These are phyloP conservation scores for Stegastes partitus DNA, from an alignment of 2,113 vertebrate species.

Conservation along the genomic window DNA sequence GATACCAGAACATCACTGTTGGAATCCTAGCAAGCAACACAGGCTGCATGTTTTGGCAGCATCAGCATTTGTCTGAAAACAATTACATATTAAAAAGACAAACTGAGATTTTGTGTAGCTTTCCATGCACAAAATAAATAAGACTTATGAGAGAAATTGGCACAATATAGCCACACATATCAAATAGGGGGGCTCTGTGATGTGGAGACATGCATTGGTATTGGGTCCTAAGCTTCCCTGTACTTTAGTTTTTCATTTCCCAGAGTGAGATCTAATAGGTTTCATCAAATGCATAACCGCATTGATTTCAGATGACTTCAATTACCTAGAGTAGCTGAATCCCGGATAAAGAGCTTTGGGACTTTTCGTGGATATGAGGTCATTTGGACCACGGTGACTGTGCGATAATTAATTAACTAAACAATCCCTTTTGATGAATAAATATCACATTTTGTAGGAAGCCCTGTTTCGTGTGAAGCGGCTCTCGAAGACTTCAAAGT, in stretches of 20 bases:
- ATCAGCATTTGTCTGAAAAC: neutral
- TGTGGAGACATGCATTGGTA: constrained; percentile 5
- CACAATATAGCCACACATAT: neutral
- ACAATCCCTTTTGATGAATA: constrained; percentile 17
- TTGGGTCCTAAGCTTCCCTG: constrained; percentile 13
- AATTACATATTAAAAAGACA: neutral
- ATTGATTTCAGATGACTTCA: constrained; percentile 37
- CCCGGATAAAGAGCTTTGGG: constrained; percentile 25
- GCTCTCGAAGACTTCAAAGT: constrained; percentile 27
- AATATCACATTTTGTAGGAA: constrained; percentile 26
- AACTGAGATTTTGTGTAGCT: neutral
- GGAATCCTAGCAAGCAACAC: neutral
- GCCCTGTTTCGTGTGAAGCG: constrained; percentile 27
- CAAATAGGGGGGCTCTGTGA: neutral
- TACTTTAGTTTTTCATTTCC: constrained; percentile 12
- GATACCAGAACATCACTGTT: constrained; percentile 9
- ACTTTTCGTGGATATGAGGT: neutral
- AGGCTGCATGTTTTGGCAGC: neutral
- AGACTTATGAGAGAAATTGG: neutral
- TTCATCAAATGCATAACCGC: constrained; percentile 23
- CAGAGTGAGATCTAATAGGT: constrained; percentile 1
- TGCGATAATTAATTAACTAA: constrained; percentile 24
- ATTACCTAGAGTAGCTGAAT: constrained; percentile 8
- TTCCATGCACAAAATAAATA: constrained; percentile 1
- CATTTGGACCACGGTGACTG: constrained; percentile 8